Percentiles rank a stretch among this genome's conserved stretches.
phyloP scores from a whole-genome alignment of 1,140 invertebrate species.

The Apis laboriosa region DNA sequence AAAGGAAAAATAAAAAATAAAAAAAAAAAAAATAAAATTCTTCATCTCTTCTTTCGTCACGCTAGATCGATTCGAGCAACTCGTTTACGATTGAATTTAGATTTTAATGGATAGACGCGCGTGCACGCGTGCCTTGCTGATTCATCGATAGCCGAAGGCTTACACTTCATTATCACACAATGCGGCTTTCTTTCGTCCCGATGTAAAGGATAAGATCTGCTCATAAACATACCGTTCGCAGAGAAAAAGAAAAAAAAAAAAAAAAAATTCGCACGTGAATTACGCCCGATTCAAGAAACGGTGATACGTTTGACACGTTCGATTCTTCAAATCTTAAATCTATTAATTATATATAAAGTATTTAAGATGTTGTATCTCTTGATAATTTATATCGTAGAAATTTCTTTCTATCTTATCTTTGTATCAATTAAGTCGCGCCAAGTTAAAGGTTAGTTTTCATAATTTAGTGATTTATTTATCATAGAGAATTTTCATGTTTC shows the following conservation, averaged over 20 bases:
- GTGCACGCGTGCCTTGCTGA: conserved; percentile 4
- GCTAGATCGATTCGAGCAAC: background rate
- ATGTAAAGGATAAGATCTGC: conserved; percentile 1
- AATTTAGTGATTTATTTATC: too few species aligned
- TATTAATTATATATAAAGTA: background rate
- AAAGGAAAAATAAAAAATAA: too few species aligned
- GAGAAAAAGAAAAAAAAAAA: background rate
- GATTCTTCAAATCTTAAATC: background rate
- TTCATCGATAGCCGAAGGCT: conserved; percentile 21
- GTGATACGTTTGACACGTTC: background rate
- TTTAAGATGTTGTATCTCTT: too few species aligned
- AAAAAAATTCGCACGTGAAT: background rate
- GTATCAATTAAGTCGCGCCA: too few species aligned
- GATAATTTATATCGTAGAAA: too few species aligned
- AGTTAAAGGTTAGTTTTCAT: too few species aligned
- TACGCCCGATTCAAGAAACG: background rate
- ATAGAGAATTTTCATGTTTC: too few species aligned
- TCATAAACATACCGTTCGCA: background rate
- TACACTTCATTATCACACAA: conserved; percentile 21
- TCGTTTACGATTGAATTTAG: conserved; percentile 22
- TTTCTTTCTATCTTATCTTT: too few species aligned
- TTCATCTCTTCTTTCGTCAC: background rate
- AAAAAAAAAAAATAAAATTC: background rate
- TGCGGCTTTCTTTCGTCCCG: background rate
- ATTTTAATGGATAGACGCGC: conserved; percentile 16